phyloP scores from a whole-genome alignment of 2,797 vertebrate species.

The Catamblyrhynchus diadema region DNA sequence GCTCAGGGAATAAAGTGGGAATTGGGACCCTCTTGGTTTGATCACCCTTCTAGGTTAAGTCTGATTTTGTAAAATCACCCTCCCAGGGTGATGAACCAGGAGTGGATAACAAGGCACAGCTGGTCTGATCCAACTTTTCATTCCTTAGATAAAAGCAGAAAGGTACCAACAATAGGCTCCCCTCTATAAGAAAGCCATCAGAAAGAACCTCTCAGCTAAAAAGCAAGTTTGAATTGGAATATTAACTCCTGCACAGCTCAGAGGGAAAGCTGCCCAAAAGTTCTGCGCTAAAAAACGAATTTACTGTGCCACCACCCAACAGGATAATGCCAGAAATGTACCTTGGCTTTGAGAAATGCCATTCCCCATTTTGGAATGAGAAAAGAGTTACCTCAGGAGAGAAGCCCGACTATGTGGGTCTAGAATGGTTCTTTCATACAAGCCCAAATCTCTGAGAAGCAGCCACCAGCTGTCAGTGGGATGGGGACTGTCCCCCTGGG shows the following conservation, averaged over 20 bases:
- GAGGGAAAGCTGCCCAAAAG: neutral
- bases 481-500: neutral
- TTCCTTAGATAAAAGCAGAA: neutral
- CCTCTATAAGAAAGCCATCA: neutral
- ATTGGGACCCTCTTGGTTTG: neutral
- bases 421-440: neutral
- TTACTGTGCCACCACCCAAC: neutral
- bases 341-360: neutral
- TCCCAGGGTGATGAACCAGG: neutral
- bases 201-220: neutral
- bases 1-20: neutral
- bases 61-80: neutral
- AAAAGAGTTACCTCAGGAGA: neutral
- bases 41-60: neutral
- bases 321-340: neutral
- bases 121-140: neutral
- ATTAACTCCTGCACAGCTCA: slow-evolving; percentile 2
- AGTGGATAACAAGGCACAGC: neutral
- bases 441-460: neutral
- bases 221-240: slow-evolving; percentile 23
- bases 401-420: neutral
- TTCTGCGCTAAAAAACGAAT: neutral
- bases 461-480: neutral
- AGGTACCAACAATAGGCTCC: neutral
- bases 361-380: neutral